Evolutionary conservation across 2,888 invertebrate species (phyloP).

Genomic region (Mantis religiosa): DNA sequence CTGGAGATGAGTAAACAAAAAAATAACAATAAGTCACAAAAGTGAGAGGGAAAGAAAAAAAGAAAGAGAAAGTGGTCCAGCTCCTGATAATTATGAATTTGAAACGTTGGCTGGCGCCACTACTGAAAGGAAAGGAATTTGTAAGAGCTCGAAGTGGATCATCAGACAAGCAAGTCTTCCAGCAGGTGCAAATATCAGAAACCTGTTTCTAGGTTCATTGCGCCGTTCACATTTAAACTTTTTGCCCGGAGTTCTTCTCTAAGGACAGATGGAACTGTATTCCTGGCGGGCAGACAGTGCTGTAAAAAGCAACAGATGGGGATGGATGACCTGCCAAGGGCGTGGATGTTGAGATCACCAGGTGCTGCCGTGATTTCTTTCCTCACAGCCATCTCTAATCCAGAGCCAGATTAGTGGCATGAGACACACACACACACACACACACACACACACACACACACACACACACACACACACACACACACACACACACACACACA

Average conservation of each 20-base stretch:
- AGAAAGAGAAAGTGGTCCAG: no score
- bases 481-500: no score
- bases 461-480: no score
- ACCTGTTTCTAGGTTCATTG: neutral
- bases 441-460: no score
- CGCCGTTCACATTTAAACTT: neutral
- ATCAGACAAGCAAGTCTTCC: neutral
- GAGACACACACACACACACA: no score
- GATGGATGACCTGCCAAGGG: neutral
- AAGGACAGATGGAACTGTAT: neutral
- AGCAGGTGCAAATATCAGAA: neutral
- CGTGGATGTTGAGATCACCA: neutral
- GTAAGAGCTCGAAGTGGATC: neutral
- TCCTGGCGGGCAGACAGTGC: neutral
- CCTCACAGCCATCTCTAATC: no score
- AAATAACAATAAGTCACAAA: no score
- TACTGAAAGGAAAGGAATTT: neutral
- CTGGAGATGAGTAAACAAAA: no score
- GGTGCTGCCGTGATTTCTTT: neutral
- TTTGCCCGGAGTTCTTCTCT: neutral
- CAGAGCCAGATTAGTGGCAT: no score
- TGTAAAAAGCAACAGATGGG: conserved; percentile 4
- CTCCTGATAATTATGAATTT: neutral
- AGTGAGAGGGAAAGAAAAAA: no score
- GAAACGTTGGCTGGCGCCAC: neutral